Conservation (phyloP, 2,797 vertebrate genomes). For the Acipenser ruthenus region DNA sequence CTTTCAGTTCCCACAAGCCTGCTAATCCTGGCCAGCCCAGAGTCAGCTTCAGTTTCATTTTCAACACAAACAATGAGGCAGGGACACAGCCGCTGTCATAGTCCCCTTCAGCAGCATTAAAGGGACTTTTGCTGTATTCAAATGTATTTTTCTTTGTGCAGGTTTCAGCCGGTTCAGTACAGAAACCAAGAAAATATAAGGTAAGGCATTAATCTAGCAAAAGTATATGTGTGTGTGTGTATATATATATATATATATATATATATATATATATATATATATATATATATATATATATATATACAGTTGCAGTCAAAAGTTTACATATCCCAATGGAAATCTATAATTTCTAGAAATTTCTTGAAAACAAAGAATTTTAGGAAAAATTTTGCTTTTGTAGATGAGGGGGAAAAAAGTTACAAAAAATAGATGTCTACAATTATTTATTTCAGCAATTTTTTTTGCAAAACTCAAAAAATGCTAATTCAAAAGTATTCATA, state of each 20-base stretch:
- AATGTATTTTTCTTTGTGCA: slow-evolving; percentile 22
- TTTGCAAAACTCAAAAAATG: too few species aligned
- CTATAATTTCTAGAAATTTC: not conserved
- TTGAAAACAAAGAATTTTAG: too few species aligned
- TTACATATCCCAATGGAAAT: not conserved
- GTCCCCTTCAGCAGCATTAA: not conserved
- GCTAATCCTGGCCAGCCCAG: too few species aligned
- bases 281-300: not conserved
- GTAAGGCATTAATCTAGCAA: slow-evolving; percentile 27
- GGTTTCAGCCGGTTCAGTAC: slow-evolving; percentile 26
- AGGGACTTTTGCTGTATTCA: slow-evolving; percentile 1
- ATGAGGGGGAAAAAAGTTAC: too few species aligned
- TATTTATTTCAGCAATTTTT: too few species aligned
- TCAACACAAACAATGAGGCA: not conserved
- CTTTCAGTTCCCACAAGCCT: too few species aligned
- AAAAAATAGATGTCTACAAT: too few species aligned
- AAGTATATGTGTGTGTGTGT: not conserved
- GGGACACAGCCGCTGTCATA: not conserved
- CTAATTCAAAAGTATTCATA: too few species aligned
- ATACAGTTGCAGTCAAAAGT: not conserved
- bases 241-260: too few species aligned
- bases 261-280: too few species aligned
- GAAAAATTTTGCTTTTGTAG: too few species aligned
- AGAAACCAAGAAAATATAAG: slow-evolving; percentile 58
- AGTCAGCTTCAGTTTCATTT: not conserved